Percentiles rank a stretch among this genome's conserved stretches.
Evolutionary conservation across 2,113 vertebrate genomes (phyloP).

Genomic region (Camelus bactrianus): DNA sequence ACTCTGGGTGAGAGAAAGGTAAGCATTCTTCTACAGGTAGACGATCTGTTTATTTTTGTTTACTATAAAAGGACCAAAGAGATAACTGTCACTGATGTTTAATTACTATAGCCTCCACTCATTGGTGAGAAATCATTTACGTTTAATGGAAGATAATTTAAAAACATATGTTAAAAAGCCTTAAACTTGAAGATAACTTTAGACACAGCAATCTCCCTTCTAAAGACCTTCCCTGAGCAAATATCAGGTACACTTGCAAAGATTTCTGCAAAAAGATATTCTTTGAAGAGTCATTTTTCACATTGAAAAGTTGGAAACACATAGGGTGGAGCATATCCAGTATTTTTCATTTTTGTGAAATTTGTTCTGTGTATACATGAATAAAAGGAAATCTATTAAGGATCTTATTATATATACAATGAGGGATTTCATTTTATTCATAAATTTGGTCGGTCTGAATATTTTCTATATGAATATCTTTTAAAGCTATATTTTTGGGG

Average conservation of each 20-base stretch:
- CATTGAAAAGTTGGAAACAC: not conserved
- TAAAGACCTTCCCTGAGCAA: not conserved
- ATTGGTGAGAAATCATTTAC: not conserved
- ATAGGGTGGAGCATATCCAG: not conserved
- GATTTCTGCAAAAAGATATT: not conserved
- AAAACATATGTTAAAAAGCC: not conserved
- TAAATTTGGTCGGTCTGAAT: not conserved
- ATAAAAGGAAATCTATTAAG: not conserved
- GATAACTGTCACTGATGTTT: not conserved
- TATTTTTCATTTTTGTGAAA: not conserved
- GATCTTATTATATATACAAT: not conserved
- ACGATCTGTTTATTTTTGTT: not conserved
- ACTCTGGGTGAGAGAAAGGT: not conserved
- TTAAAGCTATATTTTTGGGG: not conserved
- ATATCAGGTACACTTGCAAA: not conserved
- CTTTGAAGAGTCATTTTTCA: not conserved
- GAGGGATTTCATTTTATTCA: not conserved
- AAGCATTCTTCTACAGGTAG: not conserved
- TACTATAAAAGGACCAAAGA: not conserved
- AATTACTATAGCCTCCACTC: not conserved
- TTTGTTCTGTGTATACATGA: not conserved
- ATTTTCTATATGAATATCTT: not conserved
- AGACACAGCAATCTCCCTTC: not conserved
- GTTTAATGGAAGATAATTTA: not conserved
- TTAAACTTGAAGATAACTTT: not conserved